Conservation (phyloP, 2,113 vertebrate genomes). For the Petromus typicus region DNA sequence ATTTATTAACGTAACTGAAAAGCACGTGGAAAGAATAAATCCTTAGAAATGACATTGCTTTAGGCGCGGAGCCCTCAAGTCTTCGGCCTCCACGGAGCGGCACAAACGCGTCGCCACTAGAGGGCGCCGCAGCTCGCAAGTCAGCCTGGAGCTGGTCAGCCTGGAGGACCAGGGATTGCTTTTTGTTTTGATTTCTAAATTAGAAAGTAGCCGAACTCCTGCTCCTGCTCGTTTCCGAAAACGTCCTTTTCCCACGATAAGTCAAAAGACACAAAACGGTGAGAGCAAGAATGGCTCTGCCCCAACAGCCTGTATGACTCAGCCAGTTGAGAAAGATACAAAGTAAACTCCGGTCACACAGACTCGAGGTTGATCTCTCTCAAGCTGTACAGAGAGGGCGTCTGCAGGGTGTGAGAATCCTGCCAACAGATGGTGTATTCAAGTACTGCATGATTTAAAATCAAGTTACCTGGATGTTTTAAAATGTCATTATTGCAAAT, state of each 20-base stretch:
- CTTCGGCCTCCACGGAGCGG: no score
- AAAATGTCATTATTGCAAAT: conserved; percentile 61
- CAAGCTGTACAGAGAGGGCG: conserved; percentile 5
- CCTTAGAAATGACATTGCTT: neutral
- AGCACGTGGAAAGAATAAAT: neutral
- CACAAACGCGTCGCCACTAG: neutral
- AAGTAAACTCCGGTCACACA: conserved; percentile 27
- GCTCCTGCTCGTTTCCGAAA: neutral
- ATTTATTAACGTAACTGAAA: neutral
- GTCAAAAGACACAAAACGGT: neutral
- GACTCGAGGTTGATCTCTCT: conserved; percentile 2
- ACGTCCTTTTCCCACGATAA: neutral
- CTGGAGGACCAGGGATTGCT: neutral
- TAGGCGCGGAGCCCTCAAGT: neutral
- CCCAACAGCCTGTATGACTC: neutral
- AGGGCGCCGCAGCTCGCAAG: conserved; percentile 40
- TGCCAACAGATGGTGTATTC: conserved; percentile 59
- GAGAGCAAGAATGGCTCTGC: neutral
- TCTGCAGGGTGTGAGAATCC: neutral
- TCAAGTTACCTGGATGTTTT: conserved; percentile 40
- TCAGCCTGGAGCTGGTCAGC: neutral
- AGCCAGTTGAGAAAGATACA: neutral
- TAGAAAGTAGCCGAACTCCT: neutral
- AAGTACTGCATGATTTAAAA: conserved; percentile 62
- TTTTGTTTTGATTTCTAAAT: neutral